Percentiles rank a stretch among this genome's conserved stretches.
phyloP scores from a whole-genome alignment of 2,113 vertebrate species.

The Peromyscus maniculatus region DNA sequence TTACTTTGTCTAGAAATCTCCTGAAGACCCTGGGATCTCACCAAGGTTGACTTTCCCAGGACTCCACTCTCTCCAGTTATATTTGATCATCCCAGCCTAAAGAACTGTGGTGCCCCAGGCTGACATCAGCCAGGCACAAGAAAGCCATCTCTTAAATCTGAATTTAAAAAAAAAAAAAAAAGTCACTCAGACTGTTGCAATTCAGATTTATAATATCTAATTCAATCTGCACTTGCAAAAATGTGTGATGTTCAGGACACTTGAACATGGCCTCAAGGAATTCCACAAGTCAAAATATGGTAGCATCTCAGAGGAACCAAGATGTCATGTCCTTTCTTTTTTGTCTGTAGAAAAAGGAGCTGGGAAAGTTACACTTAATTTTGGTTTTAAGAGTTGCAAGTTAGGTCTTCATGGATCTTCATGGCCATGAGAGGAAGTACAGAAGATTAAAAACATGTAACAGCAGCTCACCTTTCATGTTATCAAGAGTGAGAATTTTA shows the following conservation, averaged over 20 bases:
- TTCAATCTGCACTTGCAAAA: not conserved
- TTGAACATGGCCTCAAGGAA: not conserved
- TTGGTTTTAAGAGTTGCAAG: not conserved
- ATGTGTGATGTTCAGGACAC: not conserved
- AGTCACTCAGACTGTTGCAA: not conserved
- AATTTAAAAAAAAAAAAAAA: not conserved
- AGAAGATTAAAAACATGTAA: not conserved
- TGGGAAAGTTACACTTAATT: not conserved
- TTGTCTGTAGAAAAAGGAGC: not conserved
- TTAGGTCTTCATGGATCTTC: not conserved
- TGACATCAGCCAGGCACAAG: not conserved
- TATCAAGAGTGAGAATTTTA: not conserved
- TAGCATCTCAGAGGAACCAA: not conserved
- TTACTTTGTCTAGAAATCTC: not conserved
- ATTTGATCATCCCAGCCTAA: not conserved
- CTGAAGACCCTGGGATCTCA: not conserved
- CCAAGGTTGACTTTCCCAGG: not conserved
- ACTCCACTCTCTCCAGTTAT: not conserved
- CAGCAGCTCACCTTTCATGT: not conserved
- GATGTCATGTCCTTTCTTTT: not conserved
- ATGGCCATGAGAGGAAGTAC: not conserved
- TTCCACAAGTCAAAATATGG: not conserved
- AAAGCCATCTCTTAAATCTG: not conserved
- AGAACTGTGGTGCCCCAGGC: not conserved
- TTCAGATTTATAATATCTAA: constrained; percentile 20